Conservation (phyloP, 2,797 vertebrate genomes). For the Clarias pachynema region DNA sequence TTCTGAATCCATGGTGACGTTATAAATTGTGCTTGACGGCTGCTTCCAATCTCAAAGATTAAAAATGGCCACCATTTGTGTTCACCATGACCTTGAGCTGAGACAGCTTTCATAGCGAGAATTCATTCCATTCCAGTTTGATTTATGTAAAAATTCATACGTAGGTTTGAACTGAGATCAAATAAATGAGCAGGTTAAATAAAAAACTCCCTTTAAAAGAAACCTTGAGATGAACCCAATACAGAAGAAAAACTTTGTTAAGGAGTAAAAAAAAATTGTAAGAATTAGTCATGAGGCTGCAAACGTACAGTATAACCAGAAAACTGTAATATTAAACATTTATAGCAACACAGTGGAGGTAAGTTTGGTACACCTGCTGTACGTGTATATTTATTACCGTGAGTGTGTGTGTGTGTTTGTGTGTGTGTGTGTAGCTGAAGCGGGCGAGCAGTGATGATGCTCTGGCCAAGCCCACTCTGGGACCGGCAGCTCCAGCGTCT, state of each 20-base stretch:
- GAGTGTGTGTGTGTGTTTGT: slow-evolving; percentile 12
- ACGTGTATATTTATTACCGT: neutral
- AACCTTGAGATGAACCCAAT: neutral
- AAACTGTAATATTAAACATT: neutral
- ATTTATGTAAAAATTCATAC: neutral
- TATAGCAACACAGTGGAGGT: neutral
- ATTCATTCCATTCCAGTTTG: neutral
- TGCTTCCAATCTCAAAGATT: slow-evolving; percentile 3
- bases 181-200: neutral
- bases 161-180: neutral
- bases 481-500: slow-evolving; percentile 68
- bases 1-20: neutral
- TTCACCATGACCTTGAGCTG: slow-evolving; percentile 2
- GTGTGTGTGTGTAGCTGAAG: slow-evolving; percentile 81
- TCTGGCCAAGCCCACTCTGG: slow-evolving; percentile 81
- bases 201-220: neutral
- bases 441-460: slow-evolving; percentile 94
- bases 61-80: neutral
- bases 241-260: neutral
- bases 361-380: neutral
- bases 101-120: neutral
- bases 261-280: neutral
- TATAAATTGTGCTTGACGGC: neutral
- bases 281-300: neutral
- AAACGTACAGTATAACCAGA: neutral